phyloP scores from a whole-genome alignment of 2,113 vertebrate species.

The Chroicocephalus ridibundus region DNA sequence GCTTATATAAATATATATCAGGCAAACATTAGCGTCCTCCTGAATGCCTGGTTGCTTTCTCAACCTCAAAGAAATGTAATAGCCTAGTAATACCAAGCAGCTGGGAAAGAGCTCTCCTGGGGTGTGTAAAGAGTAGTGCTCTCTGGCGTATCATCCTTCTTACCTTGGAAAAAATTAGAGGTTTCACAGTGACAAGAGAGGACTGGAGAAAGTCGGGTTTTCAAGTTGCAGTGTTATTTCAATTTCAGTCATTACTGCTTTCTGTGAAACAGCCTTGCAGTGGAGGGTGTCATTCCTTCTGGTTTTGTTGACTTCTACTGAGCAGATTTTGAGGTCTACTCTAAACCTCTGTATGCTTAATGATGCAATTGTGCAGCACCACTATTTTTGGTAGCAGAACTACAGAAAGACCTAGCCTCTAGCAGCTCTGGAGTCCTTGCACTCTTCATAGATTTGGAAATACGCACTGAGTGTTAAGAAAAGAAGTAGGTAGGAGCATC shows the following conservation, averaged over 20 bases:
- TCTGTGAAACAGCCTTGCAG: background rate
- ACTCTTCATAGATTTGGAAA: background rate
- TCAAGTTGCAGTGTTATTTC: background rate
- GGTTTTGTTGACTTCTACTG: background rate
- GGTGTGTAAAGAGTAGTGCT: background rate
- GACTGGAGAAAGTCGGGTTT: background rate
- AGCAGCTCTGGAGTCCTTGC: background rate
- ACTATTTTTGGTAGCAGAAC: background rate
- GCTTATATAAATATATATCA: background rate
- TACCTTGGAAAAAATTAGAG: background rate
- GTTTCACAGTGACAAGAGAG: background rate
- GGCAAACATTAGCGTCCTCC: background rate
- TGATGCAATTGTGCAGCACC: background rate
- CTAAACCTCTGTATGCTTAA: background rate
- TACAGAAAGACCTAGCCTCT: background rate
- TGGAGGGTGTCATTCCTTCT: background rate
- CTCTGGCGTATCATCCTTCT: background rate
- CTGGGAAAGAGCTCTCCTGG: background rate
- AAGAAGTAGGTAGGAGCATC: background rate
- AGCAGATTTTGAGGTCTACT: background rate
- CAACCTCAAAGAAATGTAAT: background rate
- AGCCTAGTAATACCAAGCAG: background rate
- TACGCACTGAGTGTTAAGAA: background rate
- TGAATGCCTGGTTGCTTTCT: background rate
- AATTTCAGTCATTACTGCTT: background rate